phyloP scores from a whole-genome alignment of 92 coral and sea anemone genomes.

The Actinernus sp. region DNA sequence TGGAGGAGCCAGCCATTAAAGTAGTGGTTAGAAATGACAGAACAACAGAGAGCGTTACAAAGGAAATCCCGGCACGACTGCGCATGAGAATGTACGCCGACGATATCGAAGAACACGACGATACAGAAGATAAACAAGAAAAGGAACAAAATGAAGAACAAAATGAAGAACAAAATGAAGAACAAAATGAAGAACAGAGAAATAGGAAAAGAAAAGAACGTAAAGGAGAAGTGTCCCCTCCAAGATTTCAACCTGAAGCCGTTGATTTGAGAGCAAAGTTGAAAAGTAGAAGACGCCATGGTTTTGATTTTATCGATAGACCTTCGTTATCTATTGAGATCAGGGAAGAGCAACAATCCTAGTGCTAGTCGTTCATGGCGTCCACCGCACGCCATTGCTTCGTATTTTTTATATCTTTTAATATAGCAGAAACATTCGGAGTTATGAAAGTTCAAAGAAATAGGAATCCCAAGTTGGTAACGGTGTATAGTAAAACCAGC shows the following conservation, averaged over 20 bases:
- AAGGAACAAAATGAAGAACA: constrained; percentile 8
- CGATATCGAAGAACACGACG: constrained; percentile 20
- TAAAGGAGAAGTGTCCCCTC: not conserved
- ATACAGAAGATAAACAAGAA: not conserved
- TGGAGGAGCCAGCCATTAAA: constrained; percentile 91
- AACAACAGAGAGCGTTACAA: constrained; percentile 29
- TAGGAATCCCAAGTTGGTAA: no score
- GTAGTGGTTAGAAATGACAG: constrained; percentile 84
- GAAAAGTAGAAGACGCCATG: constrained; percentile 74
- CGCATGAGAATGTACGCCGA: constrained; percentile 96
- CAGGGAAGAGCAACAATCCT: constrained; percentile 86
- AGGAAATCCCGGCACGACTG: constrained; percentile 36
- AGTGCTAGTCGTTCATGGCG: no score
- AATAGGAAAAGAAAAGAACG: not conserved
- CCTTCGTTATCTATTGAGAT: constrained; percentile 95
- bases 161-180: constrained; percentile 22
- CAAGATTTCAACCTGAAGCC: not conserved
- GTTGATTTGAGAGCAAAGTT: constrained; percentile 86
- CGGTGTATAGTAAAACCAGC: no score
- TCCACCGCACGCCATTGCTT: no score
- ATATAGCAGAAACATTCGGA: no score
- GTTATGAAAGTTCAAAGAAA: no score
- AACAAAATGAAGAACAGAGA: constrained; percentile 2
- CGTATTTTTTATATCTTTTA: no score
- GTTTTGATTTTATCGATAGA: constrained; percentile 78